These are phyloP conservation scores for Idaea straminata DNA, from an alignment of 2,888 invertebrate genomes.

Conservation along the genomic window DNA sequence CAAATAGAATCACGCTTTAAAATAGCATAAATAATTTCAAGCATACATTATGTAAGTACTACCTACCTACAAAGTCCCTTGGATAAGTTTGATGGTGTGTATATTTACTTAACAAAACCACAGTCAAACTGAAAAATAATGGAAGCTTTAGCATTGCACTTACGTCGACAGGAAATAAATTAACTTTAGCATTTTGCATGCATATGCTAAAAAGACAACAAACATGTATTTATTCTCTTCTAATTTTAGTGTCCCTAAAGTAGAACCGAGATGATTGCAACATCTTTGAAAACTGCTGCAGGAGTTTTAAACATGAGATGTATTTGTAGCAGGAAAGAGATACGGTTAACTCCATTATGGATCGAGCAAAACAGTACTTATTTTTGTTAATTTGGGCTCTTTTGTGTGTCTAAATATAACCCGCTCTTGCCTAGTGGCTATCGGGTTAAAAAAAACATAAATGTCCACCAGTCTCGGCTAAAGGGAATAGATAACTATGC, in stretches of 20 bases:
- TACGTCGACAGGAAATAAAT: no score
- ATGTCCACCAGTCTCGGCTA: neutral
- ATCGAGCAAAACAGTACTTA: constrained; percentile 18
- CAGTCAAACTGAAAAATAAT: no score
- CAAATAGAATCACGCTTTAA: no score
- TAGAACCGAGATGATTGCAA: constrained; percentile 14
- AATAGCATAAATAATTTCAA: no score
- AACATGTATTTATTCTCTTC: neutral
- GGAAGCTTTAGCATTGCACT: no score
- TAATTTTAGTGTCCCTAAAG: neutral
- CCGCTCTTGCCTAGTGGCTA: neutral
- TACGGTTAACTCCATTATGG: constrained; percentile 10
- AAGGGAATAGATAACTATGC: neutral
- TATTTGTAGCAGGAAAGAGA: neutral
- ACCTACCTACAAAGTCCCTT: no score
- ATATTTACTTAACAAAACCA: no score
- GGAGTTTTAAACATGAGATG: constrained; percentile 11
- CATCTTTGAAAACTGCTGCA: constrained; percentile 12
- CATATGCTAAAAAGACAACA: no score
- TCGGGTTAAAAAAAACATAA: no score
- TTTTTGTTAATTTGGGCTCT: neutral
- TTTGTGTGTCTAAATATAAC: neutral
- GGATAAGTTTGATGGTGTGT: no score
- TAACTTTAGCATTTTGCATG: no score
- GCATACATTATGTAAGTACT: no score